Conservation (phyloP, 92 coral and sea anemone genomes). For the Desmophyllum pertusum region DNA sequence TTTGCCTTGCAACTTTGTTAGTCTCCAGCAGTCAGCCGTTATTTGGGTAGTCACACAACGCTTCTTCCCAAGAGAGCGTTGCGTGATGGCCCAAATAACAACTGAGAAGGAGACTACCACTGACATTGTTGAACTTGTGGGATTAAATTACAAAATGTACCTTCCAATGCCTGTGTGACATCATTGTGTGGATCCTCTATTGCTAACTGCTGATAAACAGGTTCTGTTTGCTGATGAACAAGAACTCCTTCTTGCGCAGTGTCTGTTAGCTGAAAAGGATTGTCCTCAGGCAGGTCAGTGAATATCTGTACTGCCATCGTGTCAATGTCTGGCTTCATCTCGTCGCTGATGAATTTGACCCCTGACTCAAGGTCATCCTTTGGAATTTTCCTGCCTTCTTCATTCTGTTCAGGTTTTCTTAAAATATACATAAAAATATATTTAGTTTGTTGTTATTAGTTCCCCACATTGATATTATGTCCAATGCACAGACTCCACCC, state of each 20-base stretch:
- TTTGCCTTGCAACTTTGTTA: background rate
- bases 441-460: too few species aligned
- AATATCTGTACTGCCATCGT: slow-evolving; percentile 51
- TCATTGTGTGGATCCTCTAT: slow-evolving; percentile 24
- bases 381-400: slow-evolving; percentile 64
- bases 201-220: slow-evolving; percentile 34
- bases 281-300: slow-evolving; percentile 56
- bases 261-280: slow-evolving; percentile 48
- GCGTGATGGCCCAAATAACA: too few species aligned
- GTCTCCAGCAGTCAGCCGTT: too few species aligned
- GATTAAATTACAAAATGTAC: background rate
- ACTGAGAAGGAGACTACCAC: too few species aligned
- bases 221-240: slow-evolving; percentile 20
- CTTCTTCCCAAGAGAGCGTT: too few species aligned
- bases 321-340: slow-evolving; percentile 45
- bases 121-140: too few species aligned
- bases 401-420: slow-evolving; percentile 70
- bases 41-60: too few species aligned
- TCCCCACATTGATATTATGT: background rate
- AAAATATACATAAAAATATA: background rate
- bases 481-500: too few species aligned
- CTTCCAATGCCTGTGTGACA: slow-evolving; percentile 29
- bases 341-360: slow-evolving; percentile 37
- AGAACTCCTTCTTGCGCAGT: background rate
- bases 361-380: slow-evolving; percentile 44